Evolutionary conservation across 2,888 invertebrate species (phyloP).

Genomic region (Ophion obscuratus): DNA sequence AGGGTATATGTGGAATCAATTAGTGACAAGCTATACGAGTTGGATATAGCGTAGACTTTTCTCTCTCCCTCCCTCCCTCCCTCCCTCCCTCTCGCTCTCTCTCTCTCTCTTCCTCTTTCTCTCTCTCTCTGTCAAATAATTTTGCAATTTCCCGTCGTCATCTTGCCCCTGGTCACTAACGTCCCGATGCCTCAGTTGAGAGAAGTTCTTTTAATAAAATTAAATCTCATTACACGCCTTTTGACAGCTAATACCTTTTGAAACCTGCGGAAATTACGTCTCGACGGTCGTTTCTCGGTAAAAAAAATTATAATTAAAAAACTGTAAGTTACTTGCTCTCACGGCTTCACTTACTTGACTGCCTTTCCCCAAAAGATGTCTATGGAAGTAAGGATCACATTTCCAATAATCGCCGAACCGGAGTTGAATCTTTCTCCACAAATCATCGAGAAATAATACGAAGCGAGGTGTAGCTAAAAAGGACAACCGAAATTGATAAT

Average conservation of each 20-base stretch:
- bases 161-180: background rate
- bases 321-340: background rate
- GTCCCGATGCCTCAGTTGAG: background rate
- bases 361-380: background rate
- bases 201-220: conserved; percentile 9
- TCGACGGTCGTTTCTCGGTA: background rate
- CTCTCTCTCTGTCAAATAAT: background rate
- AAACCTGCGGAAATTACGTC: background rate
- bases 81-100: background rate
- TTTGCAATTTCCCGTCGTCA: background rate
- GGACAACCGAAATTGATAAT: no score
- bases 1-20: background rate
- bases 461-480: no score
- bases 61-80: background rate
- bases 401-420: background rate
- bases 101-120: background rate
- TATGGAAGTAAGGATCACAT: background rate
- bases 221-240: conserved; percentile 25
- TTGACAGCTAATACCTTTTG: conserved; percentile 5
- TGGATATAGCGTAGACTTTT: background rate
- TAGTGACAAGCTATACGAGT: background rate
- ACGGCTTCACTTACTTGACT: background rate
- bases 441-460: no score
- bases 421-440: no score
- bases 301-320: background rate